These are phyloP conservation scores for Gorsachius goisagi DNA, from an alignment of 2,113 vertebrate species.

Conservation along the genomic window DNA sequence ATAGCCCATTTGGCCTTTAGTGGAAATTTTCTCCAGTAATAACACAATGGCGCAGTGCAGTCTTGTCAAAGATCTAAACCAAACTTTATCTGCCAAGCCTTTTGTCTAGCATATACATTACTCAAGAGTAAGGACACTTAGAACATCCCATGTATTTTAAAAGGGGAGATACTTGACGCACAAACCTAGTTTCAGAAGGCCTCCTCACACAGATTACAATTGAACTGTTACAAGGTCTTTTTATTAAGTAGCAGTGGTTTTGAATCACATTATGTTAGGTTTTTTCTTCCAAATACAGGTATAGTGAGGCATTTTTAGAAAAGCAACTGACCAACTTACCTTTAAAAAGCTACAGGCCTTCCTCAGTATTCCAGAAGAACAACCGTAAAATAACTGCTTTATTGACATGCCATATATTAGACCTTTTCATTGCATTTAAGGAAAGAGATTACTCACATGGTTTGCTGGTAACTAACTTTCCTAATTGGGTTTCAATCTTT, in stretches of 20 bases:
- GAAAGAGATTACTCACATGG: conserved; percentile 69
- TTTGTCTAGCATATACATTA: background rate
- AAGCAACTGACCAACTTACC: background rate
- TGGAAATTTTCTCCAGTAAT: background rate
- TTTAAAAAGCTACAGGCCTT: background rate
- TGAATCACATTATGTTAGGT: background rate
- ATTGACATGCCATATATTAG: background rate
- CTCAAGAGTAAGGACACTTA: background rate
- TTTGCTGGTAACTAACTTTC: conserved; percentile 47
- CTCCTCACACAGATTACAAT: background rate
- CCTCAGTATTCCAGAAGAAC: background rate
- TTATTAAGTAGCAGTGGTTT: background rate
- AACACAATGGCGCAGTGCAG: background rate
- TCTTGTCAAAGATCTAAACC: background rate
- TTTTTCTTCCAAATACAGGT: background rate
- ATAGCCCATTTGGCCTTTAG: background rate
- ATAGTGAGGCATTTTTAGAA: background rate
- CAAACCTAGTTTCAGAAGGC: background rate
- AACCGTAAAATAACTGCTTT: background rate
- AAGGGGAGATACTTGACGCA: background rate
- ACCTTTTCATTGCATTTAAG: background rate
- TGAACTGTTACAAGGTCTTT: background rate
- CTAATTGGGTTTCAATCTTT: conserved; percentile 67
- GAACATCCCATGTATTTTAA: background rate
- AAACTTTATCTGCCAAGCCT: background rate